phyloP scores from a whole-genome alignment of 64 coral and sea anemone species.

The Hydrozoanthus tunicans region DNA sequence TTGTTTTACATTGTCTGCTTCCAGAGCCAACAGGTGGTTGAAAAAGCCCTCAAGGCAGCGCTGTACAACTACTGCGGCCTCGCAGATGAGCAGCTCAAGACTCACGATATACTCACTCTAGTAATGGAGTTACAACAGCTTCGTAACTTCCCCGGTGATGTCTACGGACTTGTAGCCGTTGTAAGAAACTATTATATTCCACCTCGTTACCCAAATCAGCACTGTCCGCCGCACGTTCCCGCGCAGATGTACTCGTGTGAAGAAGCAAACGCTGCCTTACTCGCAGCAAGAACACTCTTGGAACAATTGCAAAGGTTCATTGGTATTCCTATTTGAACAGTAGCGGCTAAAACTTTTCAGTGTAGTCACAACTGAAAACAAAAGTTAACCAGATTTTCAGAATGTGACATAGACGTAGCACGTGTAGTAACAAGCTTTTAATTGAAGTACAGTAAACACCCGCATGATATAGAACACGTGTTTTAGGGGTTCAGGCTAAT shows the following conservation, averaged over 20 bases:
- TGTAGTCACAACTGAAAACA: too few species aligned
- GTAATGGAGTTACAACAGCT: conserved; percentile 9
- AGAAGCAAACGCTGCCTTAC: conserved; percentile 24
- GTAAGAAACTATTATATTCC: conserved; percentile 44
- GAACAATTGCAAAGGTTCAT: conserved; percentile 14
- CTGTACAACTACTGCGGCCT: conserved; percentile 56
- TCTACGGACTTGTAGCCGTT: conserved; percentile 8
- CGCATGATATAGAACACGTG: too few species aligned
- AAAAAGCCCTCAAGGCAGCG: conserved; percentile 56
- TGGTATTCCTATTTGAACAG: conserved; percentile 23
- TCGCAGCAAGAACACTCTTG: neutral
- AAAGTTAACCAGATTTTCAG: too few species aligned
- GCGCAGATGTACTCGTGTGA: conserved; percentile 14
- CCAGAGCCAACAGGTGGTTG: conserved; percentile 62
- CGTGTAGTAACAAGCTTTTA: too few species aligned
- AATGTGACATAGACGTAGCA: too few species aligned
- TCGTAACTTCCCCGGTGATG: neutral
- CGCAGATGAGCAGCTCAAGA: conserved; percentile 48
- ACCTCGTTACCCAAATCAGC: conserved; percentile 59
- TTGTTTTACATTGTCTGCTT: conserved; percentile 42
- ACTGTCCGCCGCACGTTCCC: conserved; percentile 30
- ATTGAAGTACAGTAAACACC: too few species aligned
- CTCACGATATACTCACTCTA: conserved; percentile 39
- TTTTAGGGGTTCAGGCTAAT: too few species aligned
- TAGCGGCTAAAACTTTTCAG: too few species aligned